Conservation (phyloP, 2,888 invertebrate genomes). For the Pristionchus exspectatus region DNA sequence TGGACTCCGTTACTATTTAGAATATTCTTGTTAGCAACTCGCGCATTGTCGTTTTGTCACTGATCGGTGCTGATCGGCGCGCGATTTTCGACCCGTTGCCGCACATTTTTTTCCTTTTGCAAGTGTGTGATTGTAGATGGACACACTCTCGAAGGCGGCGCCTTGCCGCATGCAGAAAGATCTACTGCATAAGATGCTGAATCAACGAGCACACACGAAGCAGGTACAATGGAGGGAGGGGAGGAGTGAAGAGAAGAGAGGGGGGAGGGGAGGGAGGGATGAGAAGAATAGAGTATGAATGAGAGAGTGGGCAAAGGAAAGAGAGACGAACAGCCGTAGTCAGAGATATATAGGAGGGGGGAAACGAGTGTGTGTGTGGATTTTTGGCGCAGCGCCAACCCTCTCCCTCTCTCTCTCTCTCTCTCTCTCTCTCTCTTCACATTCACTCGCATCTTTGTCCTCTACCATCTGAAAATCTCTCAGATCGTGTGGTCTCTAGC, state of each 20-base stretch:
- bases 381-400: conserved; percentile 11
- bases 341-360: not conserved
- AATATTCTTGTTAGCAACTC: not conserved
- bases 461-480: not conserved
- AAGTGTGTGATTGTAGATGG: not conserved
- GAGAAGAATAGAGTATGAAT: not conserved
- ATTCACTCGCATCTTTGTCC: not conserved
- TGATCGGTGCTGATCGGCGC: conserved; percentile 27
- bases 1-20: not conserved
- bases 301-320: not conserved
- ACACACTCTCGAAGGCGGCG: not conserved
- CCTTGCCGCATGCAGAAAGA: conserved; percentile 26
- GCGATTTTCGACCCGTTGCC: not conserved
- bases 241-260: not conserved
- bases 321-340: conserved; percentile 7
- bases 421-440: not conserved
- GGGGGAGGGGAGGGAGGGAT: not conserved
- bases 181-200: not conserved
- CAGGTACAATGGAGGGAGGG: not conserved
- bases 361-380: conserved; percentile 13
- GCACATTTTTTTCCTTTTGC: not conserved
- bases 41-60: not conserved
- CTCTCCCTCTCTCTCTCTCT: not conserved
- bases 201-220: not conserved
- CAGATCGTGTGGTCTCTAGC: not conserved